Evolutionary conservation across 1,140 invertebrate species (phyloP).

Genomic region (Ganaspis sp.): DNA sequence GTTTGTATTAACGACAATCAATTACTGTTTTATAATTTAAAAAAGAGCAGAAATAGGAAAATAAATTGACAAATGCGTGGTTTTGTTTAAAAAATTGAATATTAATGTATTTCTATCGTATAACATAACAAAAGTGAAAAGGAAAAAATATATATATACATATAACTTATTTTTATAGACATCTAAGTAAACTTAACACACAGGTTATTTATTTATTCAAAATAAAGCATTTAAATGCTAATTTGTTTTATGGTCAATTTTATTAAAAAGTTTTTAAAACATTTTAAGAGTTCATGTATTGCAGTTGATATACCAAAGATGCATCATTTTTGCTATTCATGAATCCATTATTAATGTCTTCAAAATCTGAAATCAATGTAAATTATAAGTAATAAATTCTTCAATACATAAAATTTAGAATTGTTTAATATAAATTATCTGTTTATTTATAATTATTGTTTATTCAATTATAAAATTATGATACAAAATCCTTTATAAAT

Average conservation of each 20-base stretch:
- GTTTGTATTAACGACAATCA: not conserved
- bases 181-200: not conserved
- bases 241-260: not conserved
- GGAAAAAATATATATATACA: not conserved
- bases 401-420: not conserved
- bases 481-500: too few relatives aligned
- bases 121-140: not conserved
- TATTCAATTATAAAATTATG: too few relatives aligned
- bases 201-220: not conserved
- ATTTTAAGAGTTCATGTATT: constrained; percentile 9
- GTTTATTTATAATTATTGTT: too few relatives aligned
- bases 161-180: not conserved
- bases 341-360: constrained; percentile 16
- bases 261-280: not conserved
- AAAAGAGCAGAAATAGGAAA: not conserved
- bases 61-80: not conserved
- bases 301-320: constrained; percentile 21
- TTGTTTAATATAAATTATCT: too few relatives aligned
- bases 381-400: constrained; percentile 10
- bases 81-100: not conserved
- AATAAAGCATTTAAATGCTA: not conserved
- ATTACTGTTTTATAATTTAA: not conserved
- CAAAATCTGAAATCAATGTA: not conserved
- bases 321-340: constrained; percentile 17
- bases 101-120: not conserved